phyloP scores from a whole-genome alignment of 2,113 vertebrate species.

The Clarias magur region DNA sequence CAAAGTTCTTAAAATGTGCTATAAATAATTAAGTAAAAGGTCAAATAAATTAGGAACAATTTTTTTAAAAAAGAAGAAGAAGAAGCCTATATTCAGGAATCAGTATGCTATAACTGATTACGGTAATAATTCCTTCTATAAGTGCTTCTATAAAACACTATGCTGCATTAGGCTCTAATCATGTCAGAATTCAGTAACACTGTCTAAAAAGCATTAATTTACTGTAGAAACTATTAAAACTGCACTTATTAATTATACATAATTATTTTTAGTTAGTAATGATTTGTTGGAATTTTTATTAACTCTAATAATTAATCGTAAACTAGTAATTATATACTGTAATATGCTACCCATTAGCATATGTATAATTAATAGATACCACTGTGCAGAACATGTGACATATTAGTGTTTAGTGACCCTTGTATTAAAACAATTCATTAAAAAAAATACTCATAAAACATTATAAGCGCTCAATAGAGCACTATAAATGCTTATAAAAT shows the following conservation, averaged over 20 bases:
- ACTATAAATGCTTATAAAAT: background rate
- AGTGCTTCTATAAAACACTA: too few relatives aligned
- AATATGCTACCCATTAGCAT: too few relatives aligned
- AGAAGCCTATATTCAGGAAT: too few relatives aligned
- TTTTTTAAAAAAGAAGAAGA: too few relatives aligned
- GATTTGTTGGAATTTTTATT: background rate
- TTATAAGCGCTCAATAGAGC: background rate
- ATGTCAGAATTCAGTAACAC: background rate
- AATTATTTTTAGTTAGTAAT: background rate
- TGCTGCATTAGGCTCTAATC: background rate
- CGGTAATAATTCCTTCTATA: background rate
- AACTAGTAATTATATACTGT: background rate
- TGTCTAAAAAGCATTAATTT: background rate
- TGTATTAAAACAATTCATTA: background rate
- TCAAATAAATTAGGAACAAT: too few relatives aligned
- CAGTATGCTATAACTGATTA: too few relatives aligned
- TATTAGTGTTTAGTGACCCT: background rate
- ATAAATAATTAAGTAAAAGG: background rate
- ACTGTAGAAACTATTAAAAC: background rate
- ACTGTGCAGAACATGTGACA: background rate
- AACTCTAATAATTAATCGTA: background rate
- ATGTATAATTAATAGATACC: background rate
- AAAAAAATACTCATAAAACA: background rate
- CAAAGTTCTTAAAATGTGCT: background rate
- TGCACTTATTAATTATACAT: background rate